Evolutionary conservation across 2,113 vertebrate genomes (phyloP).

Genomic region (Ophthalmolycus amberensis): DNA sequence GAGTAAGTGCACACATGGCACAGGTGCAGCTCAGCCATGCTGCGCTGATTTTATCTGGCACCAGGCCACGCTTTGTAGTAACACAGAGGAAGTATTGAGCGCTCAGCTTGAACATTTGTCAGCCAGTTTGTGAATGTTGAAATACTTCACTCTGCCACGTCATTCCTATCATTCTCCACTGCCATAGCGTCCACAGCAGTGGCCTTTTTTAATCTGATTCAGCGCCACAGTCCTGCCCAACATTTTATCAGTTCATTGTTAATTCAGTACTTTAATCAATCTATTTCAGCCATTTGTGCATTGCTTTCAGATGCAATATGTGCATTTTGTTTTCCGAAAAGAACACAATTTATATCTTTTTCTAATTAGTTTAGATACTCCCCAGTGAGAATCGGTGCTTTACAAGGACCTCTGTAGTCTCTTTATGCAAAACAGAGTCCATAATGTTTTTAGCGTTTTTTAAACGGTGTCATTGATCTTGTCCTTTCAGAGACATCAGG

Average conservation of each 20-base stretch:
- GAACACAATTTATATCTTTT: neutral
- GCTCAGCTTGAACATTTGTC: constrained; percentile 64
- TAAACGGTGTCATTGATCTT: neutral
- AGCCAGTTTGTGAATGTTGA: constrained; percentile 45
- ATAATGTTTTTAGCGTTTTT: constrained; percentile 34
- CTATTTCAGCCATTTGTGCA: neutral
- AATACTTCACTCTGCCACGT: constrained; percentile 19
- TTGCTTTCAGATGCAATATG: neutral
- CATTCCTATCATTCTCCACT: constrained; percentile 64
- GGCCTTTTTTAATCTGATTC: neutral
- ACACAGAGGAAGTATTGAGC: constrained; percentile 58
- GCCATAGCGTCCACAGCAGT: constrained; percentile 24
- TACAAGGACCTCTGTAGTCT: neutral
- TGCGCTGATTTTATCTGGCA: constrained; percentile 33
- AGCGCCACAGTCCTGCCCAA: neutral
- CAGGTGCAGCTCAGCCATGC: constrained; percentile 31
- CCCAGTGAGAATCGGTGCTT: neutral
- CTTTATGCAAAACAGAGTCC: neutral
- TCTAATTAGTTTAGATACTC: neutral
- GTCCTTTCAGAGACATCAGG: constrained; percentile 87
- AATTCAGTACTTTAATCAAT: neutral
- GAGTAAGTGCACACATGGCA: constrained; percentile 89
- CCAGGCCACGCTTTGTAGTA: constrained; percentile 31
- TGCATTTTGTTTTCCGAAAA: neutral
- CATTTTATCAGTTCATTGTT: neutral